phyloP scores from a whole-genome alignment of 1,140 invertebrate species.

The Drosophila orosa region DNA sequence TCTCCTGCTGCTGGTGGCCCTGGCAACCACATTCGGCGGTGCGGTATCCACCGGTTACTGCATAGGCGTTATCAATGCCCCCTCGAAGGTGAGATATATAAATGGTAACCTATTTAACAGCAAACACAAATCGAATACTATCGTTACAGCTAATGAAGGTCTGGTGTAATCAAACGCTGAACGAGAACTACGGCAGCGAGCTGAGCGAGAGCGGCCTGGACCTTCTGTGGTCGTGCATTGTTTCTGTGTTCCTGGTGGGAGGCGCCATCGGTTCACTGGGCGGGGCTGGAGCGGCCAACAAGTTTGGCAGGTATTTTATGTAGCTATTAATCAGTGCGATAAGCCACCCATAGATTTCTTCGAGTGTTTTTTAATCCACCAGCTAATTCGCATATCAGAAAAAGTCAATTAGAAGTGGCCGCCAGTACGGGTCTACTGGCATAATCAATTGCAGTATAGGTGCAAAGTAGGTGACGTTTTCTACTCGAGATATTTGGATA shows the following conservation, averaged over 20 bases:
- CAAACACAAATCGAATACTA: constrained; percentile 7
- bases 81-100: constrained; percentile 87
- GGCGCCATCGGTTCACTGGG: constrained; percentile 90
- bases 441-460: background rate
- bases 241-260: constrained; percentile 92
- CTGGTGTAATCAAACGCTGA: constrained; percentile 90
- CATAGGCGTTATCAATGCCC: constrained; percentile 95
- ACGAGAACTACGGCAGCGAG: constrained; percentile 86
- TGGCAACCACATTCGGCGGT: constrained; percentile 90
- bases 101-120: background rate
- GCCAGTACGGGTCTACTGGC: constrained; percentile 1
- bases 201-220: constrained; percentile 86
- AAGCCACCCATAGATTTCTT: constrained; percentile 33
- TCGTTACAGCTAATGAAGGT: constrained; percentile 87
- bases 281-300: constrained; percentile 89
- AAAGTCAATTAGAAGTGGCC: constrained; percentile 19
- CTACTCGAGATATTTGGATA: too few species aligned
- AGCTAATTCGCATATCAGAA: constrained; percentile 24
- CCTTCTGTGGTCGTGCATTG: constrained; percentile 91
- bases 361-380: constrained; percentile 18
- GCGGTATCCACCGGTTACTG: constrained; percentile 95
- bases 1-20: constrained; percentile 63
- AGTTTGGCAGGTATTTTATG: constrained; percentile 87
- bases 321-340: constrained; percentile 45
- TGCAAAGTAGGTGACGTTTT: background rate